Evolutionary conservation across 2,113 vertebrate species (phyloP), one percentile per base, ranked within the genome.

Genomic region (Nesogale talazaci): DNA sequence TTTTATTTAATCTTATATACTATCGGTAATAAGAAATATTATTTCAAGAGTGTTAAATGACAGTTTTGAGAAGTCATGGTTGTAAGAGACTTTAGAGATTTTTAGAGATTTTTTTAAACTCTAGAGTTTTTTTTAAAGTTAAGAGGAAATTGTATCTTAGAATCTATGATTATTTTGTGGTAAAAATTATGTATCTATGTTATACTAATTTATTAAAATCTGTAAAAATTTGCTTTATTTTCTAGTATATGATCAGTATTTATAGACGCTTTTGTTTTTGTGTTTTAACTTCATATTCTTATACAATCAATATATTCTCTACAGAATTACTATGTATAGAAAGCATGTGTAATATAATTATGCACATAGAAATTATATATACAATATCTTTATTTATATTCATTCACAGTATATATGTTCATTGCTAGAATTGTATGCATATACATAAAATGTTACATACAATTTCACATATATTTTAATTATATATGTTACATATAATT

Each of bases 1-100:
- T 42, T 76, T 90, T 81, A 80, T 76, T 90, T 81, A 75, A 76
- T 29, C 70, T 67, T 81, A n/a, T 46, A 27, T 52, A 19, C 57
- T 69, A 20, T 20, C 10, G 8, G 46, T 34, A 75, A 65, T 0
- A 40, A 42, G 56, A 17, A 46, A 9, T 46, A 70, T 69, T 83
- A 85, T 91, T 78, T 91, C 19, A 82, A 61, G 82, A 74, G 67
- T 78, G 9, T 65, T 59, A 77, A 65, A 6, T 2, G 78, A 2
- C 14, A 40, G 63, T 59, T 42, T 16, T 14, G 92, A 86, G 56
- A 77, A 36, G 20, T 80, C 61, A 63, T 14, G 34, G 27, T 31
- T 81, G 5, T 40, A 6, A 86, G 77, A 59, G 10, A 4, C 9
- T 25, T 9, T n/a, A n/a, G n/a, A n/a, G n/a, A n/a, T n/a, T n/a